These are phyloP conservation scores for Sebastes kiyomatsui DNA, from an alignment of 2,797 vertebrate species.

Conservation along the genomic window DNA sequence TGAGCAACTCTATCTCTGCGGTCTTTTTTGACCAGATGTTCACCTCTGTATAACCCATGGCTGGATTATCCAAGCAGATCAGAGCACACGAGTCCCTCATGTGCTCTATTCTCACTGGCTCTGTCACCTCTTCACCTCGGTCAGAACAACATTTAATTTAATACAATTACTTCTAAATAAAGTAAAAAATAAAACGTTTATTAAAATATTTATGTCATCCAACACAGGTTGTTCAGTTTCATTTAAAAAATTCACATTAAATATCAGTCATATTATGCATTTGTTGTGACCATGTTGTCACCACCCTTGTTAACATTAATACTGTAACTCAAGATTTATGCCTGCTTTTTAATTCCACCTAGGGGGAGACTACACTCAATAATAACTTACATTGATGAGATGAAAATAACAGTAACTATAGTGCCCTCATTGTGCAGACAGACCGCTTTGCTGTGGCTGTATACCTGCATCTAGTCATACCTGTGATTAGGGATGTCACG, in stretches of 20 bases:
- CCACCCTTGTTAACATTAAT: neutral
- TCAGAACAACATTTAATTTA: neutral
- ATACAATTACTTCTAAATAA: neutral
- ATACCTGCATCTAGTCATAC: neutral
- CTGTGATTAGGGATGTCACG: too few species aligned
- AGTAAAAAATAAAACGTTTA: neutral
- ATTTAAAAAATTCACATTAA: neutral
- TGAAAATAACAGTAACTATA: neutral
- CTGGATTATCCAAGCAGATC: slow-evolving; percentile 16
- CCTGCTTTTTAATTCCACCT: neutral
- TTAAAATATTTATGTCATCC: neutral
- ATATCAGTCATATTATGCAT: neutral
- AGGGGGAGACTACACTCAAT: neutral
- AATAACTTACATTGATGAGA: neutral
- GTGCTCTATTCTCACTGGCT: neutral
- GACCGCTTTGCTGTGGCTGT: neutral
- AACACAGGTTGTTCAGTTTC: neutral
- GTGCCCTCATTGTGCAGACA: neutral
- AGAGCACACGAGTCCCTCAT: neutral
- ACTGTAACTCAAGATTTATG: neutral
- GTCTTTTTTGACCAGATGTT: slow-evolving; percentile 64
- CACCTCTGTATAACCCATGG: slow-evolving; percentile 55
- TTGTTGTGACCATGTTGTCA: neutral
- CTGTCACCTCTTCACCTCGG: neutral
- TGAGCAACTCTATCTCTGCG: slow-evolving; percentile 47